Base-by-base conservation (phyloP, 2,888 invertebrate species). In the Seladonia tumulorum region DNA sequence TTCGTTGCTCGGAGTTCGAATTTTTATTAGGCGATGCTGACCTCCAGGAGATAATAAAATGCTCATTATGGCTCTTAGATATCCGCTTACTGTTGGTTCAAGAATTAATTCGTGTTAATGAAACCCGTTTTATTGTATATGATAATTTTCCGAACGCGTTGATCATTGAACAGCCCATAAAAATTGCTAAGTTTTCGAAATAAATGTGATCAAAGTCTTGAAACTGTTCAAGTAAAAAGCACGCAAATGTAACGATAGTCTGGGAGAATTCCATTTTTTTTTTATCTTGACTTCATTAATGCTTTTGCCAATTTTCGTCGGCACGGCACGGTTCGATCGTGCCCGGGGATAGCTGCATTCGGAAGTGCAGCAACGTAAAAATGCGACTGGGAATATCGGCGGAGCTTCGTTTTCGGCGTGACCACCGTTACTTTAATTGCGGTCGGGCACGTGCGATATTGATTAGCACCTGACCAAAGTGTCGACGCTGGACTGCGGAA, bases 391-490 rank as follows among this genome's bases (percentile, higher is more conserved):
- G 22, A 22, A 22, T 53, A 53, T 53, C 53, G 8, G 2, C 8
- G 49, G 49, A 22, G 49, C 22, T 22, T 49, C 49, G 22, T 49
- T 49, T 22, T 49, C 22, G 22, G 22, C 53, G 53, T 0, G 53
- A 0, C 22, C 53, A 0, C 22, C 53, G 8, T 2, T 22, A 22
- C 22, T 53, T 60, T 60, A 60, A 60, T 60, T 60, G 60, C 60
- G n/a, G 60, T 25, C 60, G 60, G 25, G 60, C 60, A 60, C 60
- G 60, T 25, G 60, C 25, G n/a, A 60, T 60, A 60, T 60, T 60
- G 60, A 60, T 60, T 60, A 60, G 25, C 60, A 60, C 60, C 60
- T 60, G 60, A 25, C 60, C 60, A 60, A 60, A 60, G n/a, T 60
- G 60, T 60, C 60, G 25, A 25, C 25, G 60, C 25, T 25, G 60